Base-by-base conservation (phyloP, 2,888 invertebrate species). In the Chamaedrilus cognettii region DNA sequence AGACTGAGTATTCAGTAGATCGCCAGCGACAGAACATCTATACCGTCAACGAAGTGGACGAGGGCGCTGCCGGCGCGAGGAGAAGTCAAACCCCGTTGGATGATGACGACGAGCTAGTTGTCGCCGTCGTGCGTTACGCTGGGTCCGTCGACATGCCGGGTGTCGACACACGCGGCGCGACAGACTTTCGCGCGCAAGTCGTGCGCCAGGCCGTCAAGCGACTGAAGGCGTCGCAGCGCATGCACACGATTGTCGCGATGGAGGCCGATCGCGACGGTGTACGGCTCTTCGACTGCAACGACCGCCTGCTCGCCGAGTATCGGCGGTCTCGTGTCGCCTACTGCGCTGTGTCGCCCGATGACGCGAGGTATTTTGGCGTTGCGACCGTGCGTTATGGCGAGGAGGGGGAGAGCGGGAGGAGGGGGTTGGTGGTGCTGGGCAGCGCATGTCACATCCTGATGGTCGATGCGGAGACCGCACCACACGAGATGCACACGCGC, bases 81-180 rank as follows among this genome's bases (percentile, higher is more conserved):
- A n/a, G n/a, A n/a, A n/a, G n/a, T n/a, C n/a, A n/a, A n/a, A 19
- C 42, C 42, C 42, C 42, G 19, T 7, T 42, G 11, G 42, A 42
- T 42, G 19, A 42, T 11, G 42, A 42, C 19, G 26, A 26, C 11
- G 55, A 52, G 26, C 11, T 42, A 11, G 42, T 42, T 15, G 26
- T 19, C 26, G 15, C 34, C 19, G 32, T 62, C 31, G 62, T 62
- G 5, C 26, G 31, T n/a, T 62, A 62, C 26, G 30, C 51, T n/a
- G 62, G 62, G 4, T 50, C 62, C 5, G 31, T 62, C 34, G 62
- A 49, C 30, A 62, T 62, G 62, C 62, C 62, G 23, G 32, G 34
- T 26, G n/a, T n/a, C n/a, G 60, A 60, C 31, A 26, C 60, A 15
- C 34, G n/a, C n/a, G 11, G 11, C 11, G 51, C 31, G n/a, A 30